A percentile compares a stretch with the other conserved stretches of the same genome.
phyloP scores from a whole-genome alignment of 2,113 vertebrate genomes.

The Oreochromis tanganicae region DNA sequence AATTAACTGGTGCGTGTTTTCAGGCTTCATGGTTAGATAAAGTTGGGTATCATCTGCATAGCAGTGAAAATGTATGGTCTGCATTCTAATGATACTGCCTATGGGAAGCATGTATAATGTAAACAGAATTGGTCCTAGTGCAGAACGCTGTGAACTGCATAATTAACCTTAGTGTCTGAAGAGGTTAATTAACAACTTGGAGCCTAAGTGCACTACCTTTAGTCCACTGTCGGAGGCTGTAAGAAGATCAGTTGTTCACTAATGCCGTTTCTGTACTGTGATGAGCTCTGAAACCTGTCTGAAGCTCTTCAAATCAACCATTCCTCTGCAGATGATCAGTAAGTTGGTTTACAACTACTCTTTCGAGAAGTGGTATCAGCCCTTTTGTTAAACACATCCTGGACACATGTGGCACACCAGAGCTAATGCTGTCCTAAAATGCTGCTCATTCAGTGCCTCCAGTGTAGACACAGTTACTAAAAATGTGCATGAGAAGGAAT shows the following conservation, averaged over 20 bases:
- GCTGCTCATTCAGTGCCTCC: background rate
- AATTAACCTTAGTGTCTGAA: background rate
- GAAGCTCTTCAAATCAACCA: background rate
- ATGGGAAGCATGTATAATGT: background rate
- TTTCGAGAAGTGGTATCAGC: background rate
- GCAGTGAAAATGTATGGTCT: background rate
- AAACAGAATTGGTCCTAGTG: background rate
- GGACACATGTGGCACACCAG: background rate
- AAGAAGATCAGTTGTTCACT: background rate
- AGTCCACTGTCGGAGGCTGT: background rate
- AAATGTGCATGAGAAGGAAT: background rate
- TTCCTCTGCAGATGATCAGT: background rate
- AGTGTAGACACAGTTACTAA: background rate
- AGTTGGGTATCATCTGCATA: background rate
- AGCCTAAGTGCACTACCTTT: background rate
- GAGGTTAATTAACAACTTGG: background rate
- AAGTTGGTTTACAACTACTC: background rate
- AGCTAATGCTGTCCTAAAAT: background rate
- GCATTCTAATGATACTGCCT: background rate
- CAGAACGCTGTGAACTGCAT: background rate
- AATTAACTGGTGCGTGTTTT: background rate
- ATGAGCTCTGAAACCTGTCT: background rate
- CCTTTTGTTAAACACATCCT: background rate
- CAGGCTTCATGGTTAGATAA: background rate
- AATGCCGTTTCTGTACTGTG: background rate